These are phyloP conservation scores for Tribolium madens DNA, from an alignment of 1,140 invertebrate genomes.

Conservation along the genomic window DNA sequence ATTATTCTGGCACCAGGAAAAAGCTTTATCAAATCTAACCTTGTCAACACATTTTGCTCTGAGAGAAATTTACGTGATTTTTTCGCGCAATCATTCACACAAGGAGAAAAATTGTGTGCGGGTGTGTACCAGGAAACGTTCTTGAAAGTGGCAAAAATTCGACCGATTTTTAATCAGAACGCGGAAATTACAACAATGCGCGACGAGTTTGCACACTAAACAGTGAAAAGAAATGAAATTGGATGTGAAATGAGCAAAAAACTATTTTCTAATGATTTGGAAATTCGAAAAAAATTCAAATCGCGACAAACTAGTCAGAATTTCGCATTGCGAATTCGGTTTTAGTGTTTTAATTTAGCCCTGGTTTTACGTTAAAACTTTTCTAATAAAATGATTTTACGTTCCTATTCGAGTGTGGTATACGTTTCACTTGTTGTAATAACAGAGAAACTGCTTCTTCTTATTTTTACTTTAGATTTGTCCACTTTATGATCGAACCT, in stretches of 20 bases:
- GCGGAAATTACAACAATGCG: slow-evolving; percentile 9
- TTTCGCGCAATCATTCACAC: not conserved
- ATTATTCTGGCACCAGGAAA: not conserved
- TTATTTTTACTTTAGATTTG: slow-evolving; percentile 31
- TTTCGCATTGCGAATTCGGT: slow-evolving; percentile 6
- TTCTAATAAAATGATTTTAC: slow-evolving; percentile 32
- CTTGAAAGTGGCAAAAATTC: slow-evolving; percentile 11
- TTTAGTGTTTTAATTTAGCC: slow-evolving; percentile 34
- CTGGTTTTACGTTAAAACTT: slow-evolving; percentile 6
- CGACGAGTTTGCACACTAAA: not conserved
- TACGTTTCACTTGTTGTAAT: slow-evolving; percentile 18
- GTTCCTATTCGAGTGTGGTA: not conserved
- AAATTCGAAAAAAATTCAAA: too few species aligned
- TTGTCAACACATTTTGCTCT: slow-evolving; percentile 23
- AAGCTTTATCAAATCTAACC: slow-evolving; percentile 2
- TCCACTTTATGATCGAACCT: slow-evolving; percentile 11
- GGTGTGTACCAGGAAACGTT: slow-evolving; percentile 36
- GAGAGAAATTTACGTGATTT: not conserved
- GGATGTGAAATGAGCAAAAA: not conserved
- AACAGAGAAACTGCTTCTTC: slow-evolving; percentile 14
- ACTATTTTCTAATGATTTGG: not conserved
- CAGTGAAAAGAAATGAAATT: slow-evolving; percentile 5
- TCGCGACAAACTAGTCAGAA: slow-evolving; percentile 18
- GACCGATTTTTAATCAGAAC: slow-evolving; percentile 16
- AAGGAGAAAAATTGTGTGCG: slow-evolving; percentile 19